Evolutionary conservation across 2,888 invertebrate species (phyloP), one percentile per base, ranked within the genome.

Genomic region (Chrysolina haemoptera): DNA sequence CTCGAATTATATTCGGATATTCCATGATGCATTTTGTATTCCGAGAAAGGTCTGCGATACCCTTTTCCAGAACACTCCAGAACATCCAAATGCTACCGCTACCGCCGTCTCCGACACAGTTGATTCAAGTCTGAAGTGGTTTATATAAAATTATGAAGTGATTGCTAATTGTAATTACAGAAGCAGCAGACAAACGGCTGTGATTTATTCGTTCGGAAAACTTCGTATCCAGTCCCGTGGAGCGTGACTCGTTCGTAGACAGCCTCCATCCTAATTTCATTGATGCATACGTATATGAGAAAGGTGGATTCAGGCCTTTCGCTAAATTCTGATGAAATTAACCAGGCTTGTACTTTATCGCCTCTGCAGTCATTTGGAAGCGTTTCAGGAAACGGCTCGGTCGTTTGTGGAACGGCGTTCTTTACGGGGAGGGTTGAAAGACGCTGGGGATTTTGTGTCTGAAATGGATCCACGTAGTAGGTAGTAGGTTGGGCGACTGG

Each of bases 101-200:
- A 5, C 35, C 35, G 53, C 53, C 53, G 18, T 20, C 18, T 53
- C 18, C 53, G 53, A 20, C 18, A 20, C 20, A 53, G 53, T 53
- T 53, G 53, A 53, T 53, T 59, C 59, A 8, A n/a, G n/a, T 59
- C 59, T 27, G 67, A 48, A 67, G 67, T 67, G 48, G 65, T 67
- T 35, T 53, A 18, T 27, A 50, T 27, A 40, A 48, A 67, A 67
- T 67, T 67, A 67, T 67, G 67, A 67, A 67, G 67, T 53, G 48
- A 67, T 67, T 53, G 53, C 67, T 67, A 53, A 67, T 67, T 67
- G 67, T 67, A 67, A 67, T 67, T 53, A 48, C 53, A 16, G 18
- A n/a, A 12, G 20, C 53, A 11, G 53, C 67, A 50, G 53, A 67
- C 53, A 67, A 67, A 53, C 20, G 67, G 55, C 27, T 11, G 48